Evolutionary conservation across 2,888 invertebrate genomes (phyloP).

Genomic region (Drosophila cyrtoloma): DNA sequence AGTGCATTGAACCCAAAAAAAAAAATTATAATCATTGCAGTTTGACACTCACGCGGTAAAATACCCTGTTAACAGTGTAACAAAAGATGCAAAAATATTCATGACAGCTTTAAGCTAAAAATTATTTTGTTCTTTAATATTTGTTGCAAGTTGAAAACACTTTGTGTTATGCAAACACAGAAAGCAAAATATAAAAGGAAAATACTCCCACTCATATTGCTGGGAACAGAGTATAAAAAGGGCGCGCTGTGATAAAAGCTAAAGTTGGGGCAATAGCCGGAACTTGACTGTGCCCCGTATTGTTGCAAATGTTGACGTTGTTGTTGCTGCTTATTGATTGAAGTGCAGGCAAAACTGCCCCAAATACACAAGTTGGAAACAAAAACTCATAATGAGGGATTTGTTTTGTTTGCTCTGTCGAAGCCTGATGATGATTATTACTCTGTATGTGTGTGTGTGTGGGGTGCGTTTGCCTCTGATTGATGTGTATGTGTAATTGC

Average conservation of each 20-base stretch:
- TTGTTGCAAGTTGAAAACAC: background rate
- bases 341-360: conserved; percentile 68
- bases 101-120: background rate
- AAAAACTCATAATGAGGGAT: conserved; percentile 48
- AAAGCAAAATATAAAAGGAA: background rate
- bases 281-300: conserved; percentile 57
- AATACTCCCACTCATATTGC: background rate
- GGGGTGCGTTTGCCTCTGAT: conserved; percentile 46
- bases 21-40: background rate
- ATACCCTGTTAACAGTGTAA: background rate
- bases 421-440: conserved; percentile 41
- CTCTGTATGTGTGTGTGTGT: conserved; percentile 21
- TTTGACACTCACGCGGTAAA: background rate
- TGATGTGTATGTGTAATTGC: conserved; percentile 29
- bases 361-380: conserved; percentile 75
- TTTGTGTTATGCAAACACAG: too few relatives aligned
- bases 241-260: conserved; percentile 47
- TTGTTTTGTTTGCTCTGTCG: conserved; percentile 61
- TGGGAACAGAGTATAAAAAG: conserved; percentile 33
- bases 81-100: background rate
- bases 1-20: conserved; percentile 72
- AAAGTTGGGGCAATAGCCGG: conserved; percentile 59
- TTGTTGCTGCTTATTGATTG: conserved; percentile 69
- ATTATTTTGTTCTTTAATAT: background rate
- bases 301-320: conserved; percentile 41